Percentiles rank a stretch among this genome's conserved stretches.
Evolutionary conservation across 37 sponge, comb jelly and placozoan species (phyloP).

Genomic region (Beroe ovata): DNA sequence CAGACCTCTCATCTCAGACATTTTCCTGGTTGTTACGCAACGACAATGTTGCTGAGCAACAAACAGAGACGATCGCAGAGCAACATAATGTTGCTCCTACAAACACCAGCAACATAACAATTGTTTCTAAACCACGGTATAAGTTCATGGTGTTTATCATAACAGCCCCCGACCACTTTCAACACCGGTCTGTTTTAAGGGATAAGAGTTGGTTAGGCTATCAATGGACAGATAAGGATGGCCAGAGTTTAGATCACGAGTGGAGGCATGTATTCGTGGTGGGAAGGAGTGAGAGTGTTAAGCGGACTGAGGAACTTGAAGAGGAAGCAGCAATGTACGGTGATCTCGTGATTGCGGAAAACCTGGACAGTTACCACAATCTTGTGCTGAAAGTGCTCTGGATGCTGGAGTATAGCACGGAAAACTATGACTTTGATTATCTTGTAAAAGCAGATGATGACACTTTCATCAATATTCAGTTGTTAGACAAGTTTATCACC

Average conservation of each 20-base stretch:
- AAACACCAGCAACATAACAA: neutral
- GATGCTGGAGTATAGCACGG: neutral
- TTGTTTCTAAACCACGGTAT: neutral
- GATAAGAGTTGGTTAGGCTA: constrained; percentile 39
- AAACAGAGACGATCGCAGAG: constrained; percentile 41
- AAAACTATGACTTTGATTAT: constrained; percentile 18
- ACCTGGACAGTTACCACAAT: constrained; percentile 42
- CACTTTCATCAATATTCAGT: constrained; percentile 14
- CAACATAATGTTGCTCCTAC: neutral
- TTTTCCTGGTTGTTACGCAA: neutral
- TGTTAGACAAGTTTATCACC: constrained; percentile 7
- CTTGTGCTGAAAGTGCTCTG: constrained; percentile 50
- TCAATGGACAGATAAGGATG: neutral
- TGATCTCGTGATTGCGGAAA: constrained; percentile 39
- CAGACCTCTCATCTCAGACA: neutral
- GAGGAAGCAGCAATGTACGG: neutral
- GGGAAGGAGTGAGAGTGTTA: neutral
- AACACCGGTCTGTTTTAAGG: neutral
- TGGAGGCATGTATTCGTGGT: constrained; percentile 61
- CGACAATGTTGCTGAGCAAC: neutral
- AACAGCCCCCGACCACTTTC: constrained; percentile 30
- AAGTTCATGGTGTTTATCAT: constrained; percentile 43
- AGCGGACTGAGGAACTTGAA: neutral
- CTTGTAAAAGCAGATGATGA: constrained; percentile 56
- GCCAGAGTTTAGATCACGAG: neutral